Conservation (phyloP, 2,888 invertebrate genomes). For the Timema cristinae region DNA sequence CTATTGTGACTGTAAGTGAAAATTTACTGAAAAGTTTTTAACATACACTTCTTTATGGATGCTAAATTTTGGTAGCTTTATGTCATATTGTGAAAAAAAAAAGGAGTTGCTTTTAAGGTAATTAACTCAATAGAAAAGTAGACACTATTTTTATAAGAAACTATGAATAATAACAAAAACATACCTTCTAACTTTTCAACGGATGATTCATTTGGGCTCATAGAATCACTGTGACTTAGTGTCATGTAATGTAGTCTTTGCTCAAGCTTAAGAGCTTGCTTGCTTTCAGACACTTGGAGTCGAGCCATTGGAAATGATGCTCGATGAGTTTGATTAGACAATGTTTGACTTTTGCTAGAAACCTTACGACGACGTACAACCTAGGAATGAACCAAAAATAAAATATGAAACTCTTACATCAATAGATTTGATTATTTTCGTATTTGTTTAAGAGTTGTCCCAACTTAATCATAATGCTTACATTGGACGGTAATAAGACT, state of each 20-base stretch:
- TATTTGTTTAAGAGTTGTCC: too few relatives aligned
- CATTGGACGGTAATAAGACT: too few relatives aligned
- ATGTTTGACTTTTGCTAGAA: slow-evolving; percentile 45
- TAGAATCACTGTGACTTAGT: slow-evolving; percentile 23
- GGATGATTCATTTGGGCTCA: slow-evolving; percentile 20
- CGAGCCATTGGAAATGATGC: slow-evolving; percentile 64
- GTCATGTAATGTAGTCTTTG: slow-evolving; percentile 45
- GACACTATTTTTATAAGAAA: slow-evolving; percentile 2
- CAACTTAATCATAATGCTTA: too few relatives aligned
- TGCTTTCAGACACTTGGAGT: slow-evolving; percentile 50
- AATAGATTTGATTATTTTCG: too few relatives aligned
- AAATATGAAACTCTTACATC: not conserved
- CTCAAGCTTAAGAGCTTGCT: slow-evolving; percentile 49
- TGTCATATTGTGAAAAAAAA: too few relatives aligned
- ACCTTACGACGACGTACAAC: slow-evolving; percentile 59
- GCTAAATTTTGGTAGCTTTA: too few relatives aligned
- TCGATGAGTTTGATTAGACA: slow-evolving; percentile 49
- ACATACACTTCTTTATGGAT: too few relatives aligned
- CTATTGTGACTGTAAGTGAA: too few relatives aligned
- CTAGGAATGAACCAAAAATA: slow-evolving; percentile 39
- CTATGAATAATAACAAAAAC: not conserved
- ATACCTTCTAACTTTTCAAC: slow-evolving; percentile 23
- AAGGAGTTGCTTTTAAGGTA: too few relatives aligned
- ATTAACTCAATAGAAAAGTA: not conserved
- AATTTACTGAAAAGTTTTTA: too few relatives aligned